Evolutionary conservation across 2,888 invertebrate genomes (phyloP), one percentile per base, ranked within the genome.

Genomic region (Stenchaetothrips biformis): DNA sequence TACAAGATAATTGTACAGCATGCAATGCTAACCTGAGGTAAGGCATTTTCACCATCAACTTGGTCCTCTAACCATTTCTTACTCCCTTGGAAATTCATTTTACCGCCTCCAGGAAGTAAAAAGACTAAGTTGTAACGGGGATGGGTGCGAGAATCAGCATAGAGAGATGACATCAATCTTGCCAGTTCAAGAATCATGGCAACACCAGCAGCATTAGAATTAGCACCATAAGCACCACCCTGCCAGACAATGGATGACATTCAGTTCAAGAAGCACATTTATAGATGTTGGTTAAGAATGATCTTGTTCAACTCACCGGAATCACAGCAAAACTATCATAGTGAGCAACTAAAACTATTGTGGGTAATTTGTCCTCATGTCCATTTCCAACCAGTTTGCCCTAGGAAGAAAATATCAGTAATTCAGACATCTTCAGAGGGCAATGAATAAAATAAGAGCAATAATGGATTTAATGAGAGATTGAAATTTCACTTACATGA

Each of bases 31-130:
- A 95, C 96, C 90, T 94, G 95, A 82, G 93, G 88, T 78, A 92
- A 85, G 1, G 92, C 90, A 78, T 91, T 91, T 83, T 94, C 93
- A 0, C 91, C 92, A 85, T 99, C 98, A 82, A 96, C 86, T 85
- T 96, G 95, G 85, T 97, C 96, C 85, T 98, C 97, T 18, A 99
- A 89, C 96, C 97, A 99, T 85, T 96, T 96, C 88, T 98, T 97
- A 77, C 95, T 93, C 0, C 98, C 97, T 87, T 96, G 95, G 86
- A 95, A 99, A 89, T 98, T 99, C 67, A 94, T 90, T 86, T 96
- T 94, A 6, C 99, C 99, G 77, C 94, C 95, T 27, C 97, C 97
- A 48, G 96, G 92, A 80, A 98, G 89, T 80, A 97, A 89, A 87
- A 99, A 99, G 80, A 98, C 88, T 18, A 99, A 87, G 83, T 96